Conservation (phyloP, 2,888 invertebrate species). For the Tanypteryx hageni region DNA sequence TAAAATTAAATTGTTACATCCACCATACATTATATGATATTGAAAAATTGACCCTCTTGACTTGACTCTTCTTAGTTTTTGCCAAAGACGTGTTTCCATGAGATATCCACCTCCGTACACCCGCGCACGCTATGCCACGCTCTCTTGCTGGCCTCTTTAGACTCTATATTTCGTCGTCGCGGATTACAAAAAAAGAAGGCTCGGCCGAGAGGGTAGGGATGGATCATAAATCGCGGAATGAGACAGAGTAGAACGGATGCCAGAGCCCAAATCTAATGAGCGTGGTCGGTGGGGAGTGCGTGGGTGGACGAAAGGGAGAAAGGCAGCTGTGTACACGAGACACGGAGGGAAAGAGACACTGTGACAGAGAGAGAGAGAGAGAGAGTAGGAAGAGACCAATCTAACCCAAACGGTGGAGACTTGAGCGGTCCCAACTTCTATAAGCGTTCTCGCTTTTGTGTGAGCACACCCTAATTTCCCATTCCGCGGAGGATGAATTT, state of each 20-base stretch:
- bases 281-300: neutral
- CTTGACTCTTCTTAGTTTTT: too few species aligned
- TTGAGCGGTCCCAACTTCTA: neutral
- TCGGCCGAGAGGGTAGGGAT: neutral
- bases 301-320: conserved; percentile 23
- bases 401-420: conserved; percentile 31
- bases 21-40: too few species aligned
- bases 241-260: neutral
- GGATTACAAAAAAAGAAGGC: neutral
- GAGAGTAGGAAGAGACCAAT: conserved; percentile 52
- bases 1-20: too few species aligned
- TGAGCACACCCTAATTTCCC: conserved; percentile 7
- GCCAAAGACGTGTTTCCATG: too few species aligned
- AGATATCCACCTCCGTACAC: too few species aligned
- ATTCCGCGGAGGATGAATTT: neutral
- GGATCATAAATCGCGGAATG: conserved; percentile 18
- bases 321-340: conserved; percentile 36
- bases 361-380: neutral
- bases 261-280: conserved; percentile 9
- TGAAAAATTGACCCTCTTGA: too few species aligned
- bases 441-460: neutral
- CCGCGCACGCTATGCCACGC: too few species aligned
- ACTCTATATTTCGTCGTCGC: neutral
- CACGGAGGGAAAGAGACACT: neutral
- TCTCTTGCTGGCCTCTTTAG: neutral